phyloP scores from a whole-genome alignment of 1,140 invertebrate genomes.

The Achroia grisella region DNA sequence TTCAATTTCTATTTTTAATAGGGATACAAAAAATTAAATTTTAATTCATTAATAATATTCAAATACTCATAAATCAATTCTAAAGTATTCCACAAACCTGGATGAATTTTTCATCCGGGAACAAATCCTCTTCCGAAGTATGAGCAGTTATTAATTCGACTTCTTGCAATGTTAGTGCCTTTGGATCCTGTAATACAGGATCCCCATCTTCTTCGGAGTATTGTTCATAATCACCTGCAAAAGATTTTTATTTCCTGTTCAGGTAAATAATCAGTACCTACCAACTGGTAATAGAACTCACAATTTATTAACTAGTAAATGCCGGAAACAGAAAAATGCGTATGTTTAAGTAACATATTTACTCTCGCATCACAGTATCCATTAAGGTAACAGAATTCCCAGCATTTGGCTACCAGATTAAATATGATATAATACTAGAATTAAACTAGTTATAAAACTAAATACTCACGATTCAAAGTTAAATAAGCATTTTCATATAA shows the following conservation, averaged over 20 bases:
- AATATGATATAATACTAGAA: no score
- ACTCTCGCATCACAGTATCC: no score
- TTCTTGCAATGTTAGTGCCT: slow-evolving; percentile 42
- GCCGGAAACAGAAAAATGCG: slow-evolving; percentile 1
- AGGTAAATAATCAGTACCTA: no score
- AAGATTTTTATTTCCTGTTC: background rate
- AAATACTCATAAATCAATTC: no score
- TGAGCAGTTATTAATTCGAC: slow-evolving; percentile 34
- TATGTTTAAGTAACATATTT: no score
- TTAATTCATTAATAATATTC: no score
- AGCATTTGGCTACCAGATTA: no score
- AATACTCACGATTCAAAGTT: slow-evolving; percentile 50
- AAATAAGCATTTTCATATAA: slow-evolving; percentile 52
- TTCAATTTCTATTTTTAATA: slow-evolving; percentile 14
- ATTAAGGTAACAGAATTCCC: no score
- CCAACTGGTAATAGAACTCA: no score
- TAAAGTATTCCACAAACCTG: slow-evolving; percentile 2
- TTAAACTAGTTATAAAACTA: background rate
- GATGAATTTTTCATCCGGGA: slow-evolving; percentile 2
- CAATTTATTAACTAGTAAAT: no score
- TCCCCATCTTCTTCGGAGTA: slow-evolving; percentile 42
- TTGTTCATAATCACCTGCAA: slow-evolving; percentile 54
- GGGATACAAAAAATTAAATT: background rate
- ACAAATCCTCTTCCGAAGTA: slow-evolving; percentile 20
- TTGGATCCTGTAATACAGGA: slow-evolving; percentile 37